Percentiles rank a stretch among this genome's conserved stretches.
Evolutionary conservation across 1,140 invertebrate genomes (phyloP).

Genomic region (Caenorhabditis tropicalis): DNA sequence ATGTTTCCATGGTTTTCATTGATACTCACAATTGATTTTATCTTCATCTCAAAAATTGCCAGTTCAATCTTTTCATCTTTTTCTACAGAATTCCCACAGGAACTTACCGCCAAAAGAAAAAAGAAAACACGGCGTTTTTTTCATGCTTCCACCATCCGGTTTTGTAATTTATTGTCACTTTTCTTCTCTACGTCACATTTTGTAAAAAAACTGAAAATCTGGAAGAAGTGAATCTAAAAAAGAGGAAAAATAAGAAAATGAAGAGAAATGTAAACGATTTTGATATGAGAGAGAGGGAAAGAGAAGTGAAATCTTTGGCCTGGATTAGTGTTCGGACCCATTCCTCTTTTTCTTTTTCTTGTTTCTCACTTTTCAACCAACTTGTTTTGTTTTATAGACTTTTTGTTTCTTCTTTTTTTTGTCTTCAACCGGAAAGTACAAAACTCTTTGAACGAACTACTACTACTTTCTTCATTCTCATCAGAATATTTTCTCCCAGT

Average conservation of each 20-base stretch:
- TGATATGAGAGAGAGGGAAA: not conserved
- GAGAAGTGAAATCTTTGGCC: not conserved
- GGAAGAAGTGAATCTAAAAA: not conserved
- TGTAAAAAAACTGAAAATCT: not conserved
- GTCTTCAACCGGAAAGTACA: not conserved
- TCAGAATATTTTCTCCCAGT: not conserved
- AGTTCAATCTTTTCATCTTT: not conserved
- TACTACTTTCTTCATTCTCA: not conserved
- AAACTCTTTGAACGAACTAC: not conserved
- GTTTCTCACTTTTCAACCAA: not conserved
- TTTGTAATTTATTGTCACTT: constrained; percentile 39
- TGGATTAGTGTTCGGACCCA: constrained; percentile 40
- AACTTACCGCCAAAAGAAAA: constrained; percentile 22
- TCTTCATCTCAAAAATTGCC: not conserved
- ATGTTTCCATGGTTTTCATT: too few relatives aligned
- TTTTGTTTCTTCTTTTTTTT: constrained; percentile 16
- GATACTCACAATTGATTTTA: too few relatives aligned
- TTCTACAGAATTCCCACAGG: constrained; percentile 37
- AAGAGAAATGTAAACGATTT: constrained; percentile 14
- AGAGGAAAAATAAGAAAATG: not conserved
- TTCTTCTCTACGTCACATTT: not conserved
- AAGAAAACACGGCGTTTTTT: constrained; percentile 33
- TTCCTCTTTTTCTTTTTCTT: not conserved
- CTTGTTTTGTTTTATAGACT: constrained; percentile 1
- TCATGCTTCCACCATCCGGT: not conserved